A percentile compares a stretch with the other conserved stretches of the same genome.
phyloP scores from a whole-genome alignment of 2,888 invertebrate genomes.

The Hesperia comma region DNA sequence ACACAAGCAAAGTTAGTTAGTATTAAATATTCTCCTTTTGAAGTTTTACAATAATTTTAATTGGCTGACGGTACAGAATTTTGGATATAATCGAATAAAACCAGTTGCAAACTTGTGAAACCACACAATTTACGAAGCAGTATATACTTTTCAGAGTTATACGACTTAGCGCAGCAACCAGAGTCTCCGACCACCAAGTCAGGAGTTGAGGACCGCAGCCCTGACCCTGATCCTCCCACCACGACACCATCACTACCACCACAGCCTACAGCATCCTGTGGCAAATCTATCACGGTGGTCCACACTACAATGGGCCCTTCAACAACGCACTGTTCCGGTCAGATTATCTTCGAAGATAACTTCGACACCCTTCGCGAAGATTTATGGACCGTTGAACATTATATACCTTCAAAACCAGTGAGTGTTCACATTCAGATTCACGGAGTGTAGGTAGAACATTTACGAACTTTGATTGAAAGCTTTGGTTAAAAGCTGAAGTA shows the following conservation, averaged over 20 bases:
- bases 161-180: conserved; percentile 12
- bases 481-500: too few relatives aligned
- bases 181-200: background rate
- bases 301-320: conserved; percentile 51
- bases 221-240: background rate
- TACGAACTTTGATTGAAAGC: too few relatives aligned
- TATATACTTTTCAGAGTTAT: conserved; percentile 14
- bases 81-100: too few relatives aligned
- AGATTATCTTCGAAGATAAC: conserved; percentile 85
- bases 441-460: too few relatives aligned
- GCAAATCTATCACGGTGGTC: conserved; percentile 57
- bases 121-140: too few relatives aligned
- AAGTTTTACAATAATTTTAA: too few relatives aligned
- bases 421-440: too few relatives aligned
- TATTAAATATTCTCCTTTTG: too few relatives aligned
- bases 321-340: conserved; percentile 65
- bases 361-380: conserved; percentile 76
- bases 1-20: too few relatives aligned
- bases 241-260: background rate
- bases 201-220: too few relatives aligned
- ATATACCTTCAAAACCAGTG: conserved; percentile 72
- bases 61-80: too few relatives aligned
- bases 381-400: conserved; percentile 84
- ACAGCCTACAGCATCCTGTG: conserved; percentile 47
- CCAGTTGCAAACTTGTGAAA: too few relatives aligned